Conservation (phyloP, 1,140 invertebrate genomes). For the Linepithema humile region DNA sequence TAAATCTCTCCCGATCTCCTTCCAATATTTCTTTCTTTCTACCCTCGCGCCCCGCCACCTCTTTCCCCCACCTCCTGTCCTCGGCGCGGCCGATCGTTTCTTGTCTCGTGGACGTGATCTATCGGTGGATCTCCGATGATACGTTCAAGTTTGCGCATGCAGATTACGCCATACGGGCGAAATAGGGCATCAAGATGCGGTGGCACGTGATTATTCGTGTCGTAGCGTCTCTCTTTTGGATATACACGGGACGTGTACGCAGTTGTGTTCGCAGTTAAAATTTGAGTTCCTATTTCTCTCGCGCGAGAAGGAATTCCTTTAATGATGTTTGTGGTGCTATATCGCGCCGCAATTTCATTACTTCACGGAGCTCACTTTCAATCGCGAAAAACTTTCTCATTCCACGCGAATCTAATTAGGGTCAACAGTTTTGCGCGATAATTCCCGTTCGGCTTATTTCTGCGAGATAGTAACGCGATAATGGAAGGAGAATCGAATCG, state of each 20-base stretch:
- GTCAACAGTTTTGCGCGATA: background rate
- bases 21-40: slow-evolving; percentile 42
- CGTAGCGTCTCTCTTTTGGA: background rate
- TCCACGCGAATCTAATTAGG: background rate
- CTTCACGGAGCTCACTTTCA: background rate
- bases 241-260: background rate
- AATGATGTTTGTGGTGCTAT: background rate
- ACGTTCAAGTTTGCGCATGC: slow-evolving; percentile 60
- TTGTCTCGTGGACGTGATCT: slow-evolving; percentile 64
- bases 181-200: slow-evolving; percentile 66
- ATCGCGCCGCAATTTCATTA: background rate
- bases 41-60: background rate
- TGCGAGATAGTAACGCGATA: background rate
- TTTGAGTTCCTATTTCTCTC: background rate
- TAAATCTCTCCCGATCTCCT: slow-evolving; percentile 57
- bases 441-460: background rate
- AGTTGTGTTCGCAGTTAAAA: background rate
- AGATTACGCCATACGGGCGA: slow-evolving; percentile 33
- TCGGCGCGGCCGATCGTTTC: slow-evolving; percentile 43
- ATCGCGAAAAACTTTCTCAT: background rate
- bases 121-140: slow-evolving; percentile 60
- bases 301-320: background rate
- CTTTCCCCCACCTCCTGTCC: background rate
- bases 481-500: background rate
- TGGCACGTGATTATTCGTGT: slow-evolving; percentile 64